phyloP scores from a whole-genome alignment of 2,797 vertebrate species.

The Harpagifer antarcticus region DNA sequence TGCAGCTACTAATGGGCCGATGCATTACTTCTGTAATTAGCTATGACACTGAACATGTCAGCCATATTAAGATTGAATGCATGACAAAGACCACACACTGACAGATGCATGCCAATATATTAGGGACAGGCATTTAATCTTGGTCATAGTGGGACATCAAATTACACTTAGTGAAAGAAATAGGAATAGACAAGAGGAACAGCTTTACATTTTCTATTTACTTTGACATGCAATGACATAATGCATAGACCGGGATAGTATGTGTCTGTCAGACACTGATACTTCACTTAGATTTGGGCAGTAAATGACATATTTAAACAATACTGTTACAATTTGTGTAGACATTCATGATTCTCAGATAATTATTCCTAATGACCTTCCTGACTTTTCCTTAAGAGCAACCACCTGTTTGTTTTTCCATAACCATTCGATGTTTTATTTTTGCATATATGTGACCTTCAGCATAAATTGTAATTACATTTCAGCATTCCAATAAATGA shows the following conservation, averaged over 20 bases:
- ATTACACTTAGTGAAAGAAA: constrained; percentile 15
- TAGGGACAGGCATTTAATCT: constrained; percentile 47
- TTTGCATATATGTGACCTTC: too few species aligned
- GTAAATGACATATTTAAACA: neutral
- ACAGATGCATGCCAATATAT: constrained; percentile 60
- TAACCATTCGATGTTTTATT: too few species aligned
- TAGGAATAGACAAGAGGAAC: neutral
- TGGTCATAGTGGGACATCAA: constrained; percentile 18
- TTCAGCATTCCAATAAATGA: too few species aligned
- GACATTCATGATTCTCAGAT: neutral
- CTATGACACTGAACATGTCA: constrained; percentile 89
- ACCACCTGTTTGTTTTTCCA: too few species aligned
- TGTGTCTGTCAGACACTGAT: neutral
- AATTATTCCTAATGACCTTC: neutral
- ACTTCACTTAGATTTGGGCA: neutral
- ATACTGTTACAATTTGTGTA: neutral
- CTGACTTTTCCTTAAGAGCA: neutral
- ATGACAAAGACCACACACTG: constrained; percentile 82
- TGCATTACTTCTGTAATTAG: constrained; percentile 93
- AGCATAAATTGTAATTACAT: too few species aligned
- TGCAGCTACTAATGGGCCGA: constrained; percentile 88
- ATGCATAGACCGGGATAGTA: neutral
- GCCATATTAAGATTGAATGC: constrained; percentile 89
- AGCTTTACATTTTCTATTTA: neutral
- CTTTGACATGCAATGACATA: neutral